Evolutionary conservation across 2,888 invertebrate genomes (phyloP).

Genomic region (Odontomyia ornata): DNA sequence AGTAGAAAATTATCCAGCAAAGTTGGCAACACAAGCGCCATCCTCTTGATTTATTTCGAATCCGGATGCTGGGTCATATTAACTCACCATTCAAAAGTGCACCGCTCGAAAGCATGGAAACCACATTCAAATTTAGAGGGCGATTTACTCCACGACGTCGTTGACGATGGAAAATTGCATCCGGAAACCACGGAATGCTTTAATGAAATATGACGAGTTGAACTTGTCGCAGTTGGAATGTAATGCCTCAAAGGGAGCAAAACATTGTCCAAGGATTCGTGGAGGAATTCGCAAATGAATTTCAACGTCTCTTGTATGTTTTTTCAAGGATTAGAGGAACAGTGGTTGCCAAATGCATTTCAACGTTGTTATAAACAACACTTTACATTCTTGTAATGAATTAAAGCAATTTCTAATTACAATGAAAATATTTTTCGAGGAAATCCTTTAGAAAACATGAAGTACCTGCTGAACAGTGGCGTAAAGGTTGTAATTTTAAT

Average conservation of each 20-base stretch:
- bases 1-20: no score
- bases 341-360: no score
- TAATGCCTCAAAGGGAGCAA: neutral
- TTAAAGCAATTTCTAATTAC: no score
- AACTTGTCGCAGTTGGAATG: neutral
- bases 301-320: no score
- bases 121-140: slow-evolving; percentile 34
- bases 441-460: no score
- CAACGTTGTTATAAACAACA: no score
- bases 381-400: no score
- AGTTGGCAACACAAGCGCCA: slow-evolving; percentile 2
- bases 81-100: slow-evolving; percentile 17
- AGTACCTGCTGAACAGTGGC: neutral
- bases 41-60: neutral
- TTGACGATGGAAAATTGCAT: slow-evolving; percentile 28
- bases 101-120: slow-evolving; percentile 11
- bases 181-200: slow-evolving; percentile 28
- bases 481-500: no score
- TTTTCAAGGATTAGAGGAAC: no score
- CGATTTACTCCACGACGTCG: neutral
- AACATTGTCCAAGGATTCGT: neutral
- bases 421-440: no score
- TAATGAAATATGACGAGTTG: slow-evolving; percentile 27
- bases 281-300: neutral
- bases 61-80: slow-evolving; percentile 21